Base-by-base conservation (phyloP, 2,797 vertebrate species). In the Sebastes iracundus region DNA sequence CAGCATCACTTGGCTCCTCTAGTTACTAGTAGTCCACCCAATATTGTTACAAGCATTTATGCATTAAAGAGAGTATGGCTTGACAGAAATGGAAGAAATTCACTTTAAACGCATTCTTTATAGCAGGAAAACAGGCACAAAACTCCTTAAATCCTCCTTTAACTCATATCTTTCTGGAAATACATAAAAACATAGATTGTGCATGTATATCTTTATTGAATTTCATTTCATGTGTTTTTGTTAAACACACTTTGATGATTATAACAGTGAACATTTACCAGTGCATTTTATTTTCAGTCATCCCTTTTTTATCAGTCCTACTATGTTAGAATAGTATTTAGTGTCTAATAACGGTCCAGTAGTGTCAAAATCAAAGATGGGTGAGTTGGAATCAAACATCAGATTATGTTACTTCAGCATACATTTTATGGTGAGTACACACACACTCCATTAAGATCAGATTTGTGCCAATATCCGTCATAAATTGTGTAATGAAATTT, bases 251-350 rank as follows among this genome's bases (percentile, higher is more conserved):
- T 27, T 32, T 8, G n/a, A 55, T 7, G n/a, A 10, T 66, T 32
- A 70, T 14, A 68, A 72, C 64, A 66, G 11, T 59, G 38, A 85
- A 75, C 22, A 69, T 72, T 74, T 13, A 78, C 13, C 72, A 82
- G 76, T n/a, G 23, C 84, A 64, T 80, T 52, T 35, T 4, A 6
- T 42, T 30, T 65, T 87, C 82, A 84, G 84, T 88, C 74, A 16
- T 87, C 76, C 73, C 18, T 82, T 84, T 78, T 52, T 10, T 23
- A 82, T 79, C 75, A 72, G 49, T 86, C 27, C 20, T 9, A 2
- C 0, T 25, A 4, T 6, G 42, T 28, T 16, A 5, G 9, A 75
- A 28, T 33, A 32, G 1, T 18, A 30, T 23, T 87, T 82, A 81
- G 70, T 79, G 79, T 80, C 61, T 73, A 7, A 10, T 32, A 23